Base-by-base conservation (phyloP, 2,888 invertebrate genomes). In the Diarsia dahlii region DNA sequence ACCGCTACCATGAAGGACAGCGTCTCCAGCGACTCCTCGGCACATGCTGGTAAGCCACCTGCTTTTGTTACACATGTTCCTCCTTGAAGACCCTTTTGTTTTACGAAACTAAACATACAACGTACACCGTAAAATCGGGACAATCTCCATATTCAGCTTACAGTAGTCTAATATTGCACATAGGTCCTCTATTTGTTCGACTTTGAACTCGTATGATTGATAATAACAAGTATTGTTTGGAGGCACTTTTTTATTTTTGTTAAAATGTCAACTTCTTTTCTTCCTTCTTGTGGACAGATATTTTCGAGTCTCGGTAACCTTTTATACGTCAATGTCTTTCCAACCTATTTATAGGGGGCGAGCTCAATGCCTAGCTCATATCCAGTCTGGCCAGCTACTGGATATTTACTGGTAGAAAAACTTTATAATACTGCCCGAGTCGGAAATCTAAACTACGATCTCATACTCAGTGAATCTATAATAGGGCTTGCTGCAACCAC, bases 1-100 rank as follows among this genome's bases (percentile, higher is more conserved):
- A 97, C 97, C 72, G 94, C 97, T 89, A 88, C 97, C 92, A 96
- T 97, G 94, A 97, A 97, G 91, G 97, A 97, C 90, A 95, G 93
- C 84, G 93, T 95, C 84, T 95, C 96, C 90, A 94, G 94, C 86
- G 95, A 95, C 90, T 94, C 96, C 63, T 93, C 94, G 3, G 91
- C 93, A 3, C 94, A 93, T 68, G 94, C 94, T 5, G 95, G 95
- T 95, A 62, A 82, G 87, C 84, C 20, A 48, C 23, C 28, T 34
- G 46, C 39, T 13, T 18, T n/a, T 28, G 12, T 28, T 15, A 15
- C 23, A 58, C 39, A 18, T 8, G 18, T 9, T 28, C 18, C 18
- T 18, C 18, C 18, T 28, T 9, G 18, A 18, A 60, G 58, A 28
- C 18, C 9, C 8, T 3, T 15, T 3, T 8, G 18, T 9, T 28